phyloP scores from a whole-genome alignment of 2,888 invertebrate species.

The Ceraclea dissimilis region DNA sequence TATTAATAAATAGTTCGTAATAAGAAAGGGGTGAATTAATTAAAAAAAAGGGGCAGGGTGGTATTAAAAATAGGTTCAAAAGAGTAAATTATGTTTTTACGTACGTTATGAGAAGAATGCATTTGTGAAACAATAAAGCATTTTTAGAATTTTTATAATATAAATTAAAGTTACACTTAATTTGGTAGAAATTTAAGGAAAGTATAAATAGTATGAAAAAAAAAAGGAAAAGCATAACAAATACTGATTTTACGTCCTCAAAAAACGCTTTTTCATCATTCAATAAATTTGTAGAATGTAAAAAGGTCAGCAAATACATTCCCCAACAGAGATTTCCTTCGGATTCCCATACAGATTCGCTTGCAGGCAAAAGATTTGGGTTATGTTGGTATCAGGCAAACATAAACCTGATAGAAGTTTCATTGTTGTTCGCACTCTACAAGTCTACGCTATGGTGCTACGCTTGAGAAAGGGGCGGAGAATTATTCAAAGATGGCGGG shows the following conservation, averaged over 20 bases:
- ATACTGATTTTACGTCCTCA: neutral
- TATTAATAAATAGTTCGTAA: too few species aligned
- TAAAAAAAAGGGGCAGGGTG: neutral
- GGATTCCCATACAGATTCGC: neutral
- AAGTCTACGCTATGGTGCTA: neutral
- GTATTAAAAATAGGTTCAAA: neutral
- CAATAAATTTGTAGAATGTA: neutral
- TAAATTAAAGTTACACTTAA: too few species aligned
- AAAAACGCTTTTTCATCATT: too few species aligned
- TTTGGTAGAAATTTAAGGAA: too few species aligned
- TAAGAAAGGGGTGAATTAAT: too few species aligned
- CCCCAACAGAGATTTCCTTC: neutral
- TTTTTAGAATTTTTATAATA: too few species aligned
- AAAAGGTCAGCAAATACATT: neutral
- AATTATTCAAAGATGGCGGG: neutral
- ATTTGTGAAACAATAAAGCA: too few species aligned
- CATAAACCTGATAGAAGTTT: neutral
- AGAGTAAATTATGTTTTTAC: neutral
- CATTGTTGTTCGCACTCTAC: neutral
- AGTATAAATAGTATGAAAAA: neutral
- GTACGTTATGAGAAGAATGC: too few species aligned
- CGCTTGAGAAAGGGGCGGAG: slow-evolving; percentile 2
- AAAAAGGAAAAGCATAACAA: neutral
- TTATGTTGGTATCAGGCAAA: neutral
- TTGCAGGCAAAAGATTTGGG: slow-evolving; percentile 1